Percentiles rank a stretch among this genome's conserved stretches.
Evolutionary conservation across 2,888 invertebrate genomes (phyloP).

Genomic region (Ecliptopera silaceata): DNA sequence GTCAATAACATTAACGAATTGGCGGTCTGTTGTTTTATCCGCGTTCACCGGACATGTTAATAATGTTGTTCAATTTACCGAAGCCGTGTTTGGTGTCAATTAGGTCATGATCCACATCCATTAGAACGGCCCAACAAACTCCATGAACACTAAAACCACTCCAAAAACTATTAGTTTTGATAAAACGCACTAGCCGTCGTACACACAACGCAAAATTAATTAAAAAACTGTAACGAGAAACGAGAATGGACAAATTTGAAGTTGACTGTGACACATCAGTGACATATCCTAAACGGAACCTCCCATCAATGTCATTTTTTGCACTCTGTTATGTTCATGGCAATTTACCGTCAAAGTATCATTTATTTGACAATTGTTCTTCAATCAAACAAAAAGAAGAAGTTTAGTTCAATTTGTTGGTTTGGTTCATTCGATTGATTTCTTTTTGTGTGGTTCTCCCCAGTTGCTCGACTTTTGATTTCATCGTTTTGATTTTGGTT

Average conservation of each 20-base stretch:
- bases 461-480: slow-evolving; percentile 27
- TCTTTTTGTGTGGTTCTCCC: slow-evolving; percentile 1
- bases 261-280: too few species aligned
- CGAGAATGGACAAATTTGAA: too few species aligned
- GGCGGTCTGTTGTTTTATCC: slow-evolving; percentile 47
- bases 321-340: too few species aligned
- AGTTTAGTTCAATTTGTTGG: neutral
- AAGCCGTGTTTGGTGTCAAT: slow-evolving; percentile 65
- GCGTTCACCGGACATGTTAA: slow-evolving; percentile 37
- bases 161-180: too few species aligned
- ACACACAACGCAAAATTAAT: too few species aligned
- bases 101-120: slow-evolving; percentile 72
- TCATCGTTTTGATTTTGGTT: slow-evolving; percentile 35
- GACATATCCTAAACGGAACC: too few species aligned
- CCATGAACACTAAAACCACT: slow-evolving; percentile 25
- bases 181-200: too few species aligned
- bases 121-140: slow-evolving; percentile 47
- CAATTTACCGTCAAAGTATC: too few species aligned
- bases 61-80: slow-evolving; percentile 53
- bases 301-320: too few species aligned
- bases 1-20: slow-evolving; percentile 52
- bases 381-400: too few species aligned
- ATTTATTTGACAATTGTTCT: too few species aligned
- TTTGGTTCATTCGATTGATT: slow-evolving; percentile 7
- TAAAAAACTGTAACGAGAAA: too few species aligned